These are phyloP conservation scores for Ophioninae sp. DNA, from an alignment of 2,888 invertebrate genomes.

Conservation along the genomic window DNA sequence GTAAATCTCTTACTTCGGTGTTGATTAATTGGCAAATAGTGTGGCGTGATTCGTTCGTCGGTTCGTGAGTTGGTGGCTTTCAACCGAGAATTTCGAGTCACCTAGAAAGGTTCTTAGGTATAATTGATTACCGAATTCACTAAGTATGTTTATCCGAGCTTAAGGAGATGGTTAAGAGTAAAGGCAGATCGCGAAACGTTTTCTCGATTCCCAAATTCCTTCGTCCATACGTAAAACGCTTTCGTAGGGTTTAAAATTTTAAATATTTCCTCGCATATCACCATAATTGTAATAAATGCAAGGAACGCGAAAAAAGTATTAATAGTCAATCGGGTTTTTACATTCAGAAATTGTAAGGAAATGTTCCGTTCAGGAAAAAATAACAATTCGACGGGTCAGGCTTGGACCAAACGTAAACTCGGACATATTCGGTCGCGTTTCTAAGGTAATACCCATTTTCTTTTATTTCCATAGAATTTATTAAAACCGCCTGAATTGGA, in stretches of 20 bases:
- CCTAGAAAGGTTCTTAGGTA: conserved; percentile 26
- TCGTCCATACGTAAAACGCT: background rate
- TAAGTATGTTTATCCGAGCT: conserved; percentile 1
- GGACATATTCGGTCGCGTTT: too few species aligned
- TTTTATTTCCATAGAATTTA: too few species aligned
- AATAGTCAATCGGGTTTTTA: too few species aligned
- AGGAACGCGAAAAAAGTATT: too few species aligned
- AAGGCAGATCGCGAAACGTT: background rate
- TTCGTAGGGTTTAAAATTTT: too few species aligned
- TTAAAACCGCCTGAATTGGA: background rate
- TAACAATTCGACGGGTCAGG: too few species aligned
- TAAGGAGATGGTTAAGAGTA: background rate
- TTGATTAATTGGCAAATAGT: conserved; percentile 34
- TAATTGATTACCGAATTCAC: background rate
- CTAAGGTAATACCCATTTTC: too few species aligned
- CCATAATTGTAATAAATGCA: too few species aligned
- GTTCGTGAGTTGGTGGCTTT: conserved; percentile 19
- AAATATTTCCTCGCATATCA: too few species aligned
- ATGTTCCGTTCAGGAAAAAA: background rate
- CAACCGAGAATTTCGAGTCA: conserved; percentile 15
- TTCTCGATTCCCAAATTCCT: background rate
- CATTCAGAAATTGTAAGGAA: background rate
- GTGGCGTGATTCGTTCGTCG: conserved; percentile 15
- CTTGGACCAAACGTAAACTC: too few species aligned
- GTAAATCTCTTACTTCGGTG: background rate